Percentiles rank a stretch among this genome's conserved stretches.
phyloP scores from a whole-genome alignment of 2,113 vertebrate species.

The Ornithorhynchus anatinus region DNA sequence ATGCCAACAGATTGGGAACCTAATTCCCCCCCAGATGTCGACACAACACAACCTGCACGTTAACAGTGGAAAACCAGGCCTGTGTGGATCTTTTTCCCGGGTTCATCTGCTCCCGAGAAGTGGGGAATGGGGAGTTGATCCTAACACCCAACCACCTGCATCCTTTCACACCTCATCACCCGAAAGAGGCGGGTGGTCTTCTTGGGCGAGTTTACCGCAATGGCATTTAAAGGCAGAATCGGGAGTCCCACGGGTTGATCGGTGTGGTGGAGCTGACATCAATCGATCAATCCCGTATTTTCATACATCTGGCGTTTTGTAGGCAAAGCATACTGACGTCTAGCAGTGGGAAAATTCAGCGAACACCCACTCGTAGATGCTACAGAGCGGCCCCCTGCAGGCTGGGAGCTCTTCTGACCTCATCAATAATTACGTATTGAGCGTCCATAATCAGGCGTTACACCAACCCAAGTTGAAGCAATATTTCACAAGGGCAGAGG shows the following conservation, averaged over 20 bases:
- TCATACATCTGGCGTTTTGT: neutral
- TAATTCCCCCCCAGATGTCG: slow-evolving; percentile 13
- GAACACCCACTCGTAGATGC: neutral
- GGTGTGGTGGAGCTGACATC: neutral
- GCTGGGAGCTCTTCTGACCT: too few relatives aligned
- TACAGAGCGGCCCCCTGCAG: too few relatives aligned
- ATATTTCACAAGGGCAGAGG: too few relatives aligned
- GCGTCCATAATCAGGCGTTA: too few relatives aligned
- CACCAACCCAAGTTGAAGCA: too few relatives aligned
- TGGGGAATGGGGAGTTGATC: neutral
- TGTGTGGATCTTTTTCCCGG: neutral
- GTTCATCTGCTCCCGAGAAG: neutral
- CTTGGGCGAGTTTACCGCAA: neutral
- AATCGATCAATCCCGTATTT: neutral
- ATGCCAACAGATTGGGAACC: neutral
- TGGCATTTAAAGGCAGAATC: neutral
- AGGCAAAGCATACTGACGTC: neutral
- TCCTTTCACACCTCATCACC: neutral
- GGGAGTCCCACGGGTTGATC: neutral
- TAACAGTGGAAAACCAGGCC: neutral
- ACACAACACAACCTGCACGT: neutral
- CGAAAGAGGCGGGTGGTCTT: neutral
- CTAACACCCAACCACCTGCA: neutral
- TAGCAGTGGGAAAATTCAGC: neutral
- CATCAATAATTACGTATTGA: too few relatives aligned